Evolutionary conservation across 2,888 invertebrate genomes (phyloP).

Genomic region (Keiferia lycopersicella): DNA sequence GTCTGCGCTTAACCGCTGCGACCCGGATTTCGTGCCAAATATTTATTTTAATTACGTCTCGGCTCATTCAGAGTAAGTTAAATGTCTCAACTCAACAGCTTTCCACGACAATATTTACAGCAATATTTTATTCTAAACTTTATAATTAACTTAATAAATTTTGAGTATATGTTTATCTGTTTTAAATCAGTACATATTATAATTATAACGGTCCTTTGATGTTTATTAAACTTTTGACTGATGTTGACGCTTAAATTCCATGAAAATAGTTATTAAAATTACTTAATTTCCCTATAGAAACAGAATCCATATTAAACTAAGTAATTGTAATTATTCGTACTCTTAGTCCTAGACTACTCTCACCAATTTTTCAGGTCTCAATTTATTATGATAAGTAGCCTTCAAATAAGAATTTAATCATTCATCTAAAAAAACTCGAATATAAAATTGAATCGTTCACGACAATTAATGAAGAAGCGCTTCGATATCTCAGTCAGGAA

Average conservation of each 20-base stretch:
- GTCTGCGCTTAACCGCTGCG: slow-evolving; percentile 74
- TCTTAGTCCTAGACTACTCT: no score
- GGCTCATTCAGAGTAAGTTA: slow-evolving; percentile 64
- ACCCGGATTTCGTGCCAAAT: slow-evolving; percentile 78
- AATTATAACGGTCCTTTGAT: background rate
- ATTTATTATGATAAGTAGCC: no score
- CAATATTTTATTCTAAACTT: background rate
- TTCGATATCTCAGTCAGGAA: background rate
- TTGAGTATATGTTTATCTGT: background rate
- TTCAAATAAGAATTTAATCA: no score
- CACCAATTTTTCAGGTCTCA: no score
- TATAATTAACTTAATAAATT: background rate
- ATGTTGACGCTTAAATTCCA: no score
- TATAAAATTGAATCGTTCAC: slow-evolving; percentile 7
- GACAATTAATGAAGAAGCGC: slow-evolving; percentile 1
- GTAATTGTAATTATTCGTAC: no score
- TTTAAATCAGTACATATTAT: no score
- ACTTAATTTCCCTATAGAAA: no score
- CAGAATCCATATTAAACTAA: no score
- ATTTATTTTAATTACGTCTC: slow-evolving; percentile 79
- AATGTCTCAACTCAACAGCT: slow-evolving; percentile 51
- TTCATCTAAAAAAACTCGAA: background rate
- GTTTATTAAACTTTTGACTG: no score
- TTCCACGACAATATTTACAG: slow-evolving; percentile 54
- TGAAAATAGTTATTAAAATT: no score